Evolutionary conservation across 2,113 vertebrate species (phyloP).

Genomic region (Numenius arquata): DNA sequence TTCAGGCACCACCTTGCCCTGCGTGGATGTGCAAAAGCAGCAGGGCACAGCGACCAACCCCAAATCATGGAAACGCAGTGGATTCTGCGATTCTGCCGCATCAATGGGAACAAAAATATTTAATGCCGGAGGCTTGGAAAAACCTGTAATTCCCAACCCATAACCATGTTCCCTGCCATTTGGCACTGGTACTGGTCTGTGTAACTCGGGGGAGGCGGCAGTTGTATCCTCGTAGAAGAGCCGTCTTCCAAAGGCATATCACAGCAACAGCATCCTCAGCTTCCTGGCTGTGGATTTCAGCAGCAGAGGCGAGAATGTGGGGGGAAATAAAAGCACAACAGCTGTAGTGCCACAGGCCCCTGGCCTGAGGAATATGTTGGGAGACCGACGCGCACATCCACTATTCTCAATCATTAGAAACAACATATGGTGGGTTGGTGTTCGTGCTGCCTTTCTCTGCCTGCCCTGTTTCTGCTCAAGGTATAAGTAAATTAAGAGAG

Average conservation of each 20-base stretch:
- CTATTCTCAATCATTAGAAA: not conserved
- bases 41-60: not conserved
- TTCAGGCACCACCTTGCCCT: not conserved
- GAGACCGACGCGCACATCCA: not conserved
- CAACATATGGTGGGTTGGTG: conserved; percentile 39
- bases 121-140: not conserved
- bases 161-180: not conserved
- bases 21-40: not conserved
- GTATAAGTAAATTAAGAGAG: conserved; percentile 18
- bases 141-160: not conserved
- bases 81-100: not conserved
- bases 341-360: conserved; percentile 34
- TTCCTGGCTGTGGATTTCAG: not conserved
- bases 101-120: not conserved
- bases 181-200: not conserved
- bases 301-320: not conserved
- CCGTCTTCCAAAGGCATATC: not conserved
- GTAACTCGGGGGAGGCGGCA: not conserved
- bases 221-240: not conserved
- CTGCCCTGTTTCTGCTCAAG: conserved; percentile 12
- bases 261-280: not conserved
- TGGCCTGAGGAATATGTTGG: not conserved
- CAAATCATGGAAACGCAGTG: fast-evolving
- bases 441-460: not conserved
- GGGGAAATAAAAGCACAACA: conserved; percentile 4